Evolutionary conservation across 1,140 invertebrate genomes (phyloP), one percentile per base, ranked within the genome.

Genomic region (Wasmannia auropunctata): DNA sequence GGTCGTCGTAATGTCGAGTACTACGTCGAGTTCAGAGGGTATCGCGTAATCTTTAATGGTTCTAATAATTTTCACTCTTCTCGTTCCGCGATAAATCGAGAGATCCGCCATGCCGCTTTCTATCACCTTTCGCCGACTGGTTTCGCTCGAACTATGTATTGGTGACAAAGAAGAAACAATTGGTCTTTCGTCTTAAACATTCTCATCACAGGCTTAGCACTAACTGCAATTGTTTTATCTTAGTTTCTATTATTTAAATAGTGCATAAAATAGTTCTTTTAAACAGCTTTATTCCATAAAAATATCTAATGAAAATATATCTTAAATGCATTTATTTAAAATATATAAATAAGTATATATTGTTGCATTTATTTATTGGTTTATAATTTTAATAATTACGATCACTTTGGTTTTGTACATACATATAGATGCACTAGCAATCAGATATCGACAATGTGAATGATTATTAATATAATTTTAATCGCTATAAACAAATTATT

Each of bases 1-100:
- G 43, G 22, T 34, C 31, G 46, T 72, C 85, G 90, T 90, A 92
- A 88, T 91, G 87, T 88, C 88, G 77, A 62, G 58, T 63, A 88
- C 72, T 86, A 40, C 60, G 63, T 72, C 37, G 84, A 87, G 91
- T 92, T 90, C 88, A 90, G 51, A 89, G 92, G 92, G 85, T 93
- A 93, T 92, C 92, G 86, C 77, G 40, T 31, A 63, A 93, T 92
- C 91, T 89, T 88, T 90, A 88, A 93, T 90, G 87, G 90, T 88
- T 92, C 86, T 79, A 88, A 92, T 90, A 90, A 92, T 92, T 89
- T 92, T 93, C 88, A 87, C 91, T 88, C 70, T 88, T 63, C 63
- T 58, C 43, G 75, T 81, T 88, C 58, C 54, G 46, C 46, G 54
- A 19, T 80, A 85, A 84, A 28, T 56, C 65, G n/a, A 11, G 28